A percentile compares a stretch with the other conserved stretches of the same genome.
phyloP scores from a whole-genome alignment of 2,113 vertebrate genomes.

The Zosterops lateralis region DNA sequence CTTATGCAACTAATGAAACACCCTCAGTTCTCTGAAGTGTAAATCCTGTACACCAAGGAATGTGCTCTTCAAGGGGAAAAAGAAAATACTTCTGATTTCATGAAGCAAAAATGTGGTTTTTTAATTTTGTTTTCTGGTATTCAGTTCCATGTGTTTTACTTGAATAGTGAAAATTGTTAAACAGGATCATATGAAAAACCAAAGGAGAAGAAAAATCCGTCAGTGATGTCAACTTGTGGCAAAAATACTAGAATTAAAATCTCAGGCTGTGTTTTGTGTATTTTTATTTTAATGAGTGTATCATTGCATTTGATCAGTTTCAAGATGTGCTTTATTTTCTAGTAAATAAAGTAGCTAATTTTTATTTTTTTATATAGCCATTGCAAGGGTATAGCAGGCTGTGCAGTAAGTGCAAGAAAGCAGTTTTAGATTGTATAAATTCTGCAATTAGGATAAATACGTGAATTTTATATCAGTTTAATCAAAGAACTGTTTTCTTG shows the following conservation, averaged over 20 bases:
- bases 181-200: slow-evolving; percentile 29
- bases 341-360: background rate
- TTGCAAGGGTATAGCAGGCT: background rate
- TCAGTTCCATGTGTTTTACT: slow-evolving; percentile 53
- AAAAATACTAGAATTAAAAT: slow-evolving; percentile 49
- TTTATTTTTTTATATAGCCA: background rate
- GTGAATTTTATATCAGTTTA: background rate
- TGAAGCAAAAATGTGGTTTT: slow-evolving; percentile 14
- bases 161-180: slow-evolving; percentile 26
- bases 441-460: background rate
- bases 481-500: background rate
- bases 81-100: background rate
- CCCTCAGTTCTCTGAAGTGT: slow-evolving; percentile 27
- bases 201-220: slow-evolving; percentile 40
- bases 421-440: background rate
- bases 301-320: slow-evolving; percentile 7
- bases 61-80: background rate
- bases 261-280: slow-evolving; percentile 58
- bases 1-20: slow-evolving; percentile 33
- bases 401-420: background rate
- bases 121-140: slow-evolving; percentile 31
- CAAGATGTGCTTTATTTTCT: slow-evolving; percentile 16
- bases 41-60: background rate
- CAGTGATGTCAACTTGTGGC: background rate
- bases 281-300: slow-evolving; percentile 44